Evolutionary conservation across 2,797 vertebrate genomes (phyloP), one percentile per base, ranked within the genome.

Genomic region (Oryzias dopingdopingensis): DNA sequence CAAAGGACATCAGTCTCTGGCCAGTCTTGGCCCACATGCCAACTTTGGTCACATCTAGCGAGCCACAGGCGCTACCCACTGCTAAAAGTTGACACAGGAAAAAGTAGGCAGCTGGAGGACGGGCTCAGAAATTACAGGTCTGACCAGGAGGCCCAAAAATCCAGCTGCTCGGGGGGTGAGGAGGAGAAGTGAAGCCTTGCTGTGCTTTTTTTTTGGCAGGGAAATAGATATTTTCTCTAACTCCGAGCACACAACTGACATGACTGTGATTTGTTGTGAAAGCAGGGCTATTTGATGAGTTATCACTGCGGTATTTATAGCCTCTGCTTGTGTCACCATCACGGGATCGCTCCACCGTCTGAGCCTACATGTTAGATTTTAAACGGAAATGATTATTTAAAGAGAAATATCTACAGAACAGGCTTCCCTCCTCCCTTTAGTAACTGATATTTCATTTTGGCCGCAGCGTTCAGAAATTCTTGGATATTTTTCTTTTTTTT

Each of bases 61-160:
- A 84, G 82, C 84, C 75, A 17, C 88, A 84, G 82, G 70, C 80
- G 56, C 73, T 68, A 79, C 79, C 83, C 88, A 63, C 87, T 91
- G 88, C 90, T 91, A 92, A 91, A 92, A 92, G 89, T 89, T 86
- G 90, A 91, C 88, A 89, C 91, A 91, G 91, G 91, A 92, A 91
- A 76, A 87, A 88, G 89, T 85, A 86, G 89, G 88, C 87, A 92
- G 88, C 80, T 84, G 82, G 79, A 82, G 79, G 82, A 73, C 74
- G 85, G 89, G 79, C 86, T 74, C 80, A 88, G 77, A 92, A 92
- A 92, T 93, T 92, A 90, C 88, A 92, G 89, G 90, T 87, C 85
- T 88, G 84, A 83, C 85, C 88, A 69, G 79, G 79, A 12, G 79
- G 88, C 77, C 86, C 80, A 85, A 85, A 89, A 86, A 90, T 85